A percentile compares a stretch with the other conserved stretches of the same genome.
Evolutionary conservation across 2,797 vertebrate species (phyloP).

Genomic region (Vultur gryphus): DNA sequence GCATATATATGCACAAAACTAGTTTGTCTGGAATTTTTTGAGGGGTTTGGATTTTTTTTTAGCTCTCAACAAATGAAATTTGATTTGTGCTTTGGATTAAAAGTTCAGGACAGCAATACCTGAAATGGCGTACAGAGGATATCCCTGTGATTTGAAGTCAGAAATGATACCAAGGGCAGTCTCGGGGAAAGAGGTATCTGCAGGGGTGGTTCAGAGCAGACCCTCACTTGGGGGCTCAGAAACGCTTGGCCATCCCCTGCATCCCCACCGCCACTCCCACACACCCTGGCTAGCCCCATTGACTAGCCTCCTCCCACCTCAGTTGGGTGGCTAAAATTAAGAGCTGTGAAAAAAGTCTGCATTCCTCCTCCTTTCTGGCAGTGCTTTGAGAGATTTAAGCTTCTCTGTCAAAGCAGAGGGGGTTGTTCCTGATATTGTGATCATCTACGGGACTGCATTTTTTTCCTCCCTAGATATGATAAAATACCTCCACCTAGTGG

Average conservation of each 20-base stretch:
- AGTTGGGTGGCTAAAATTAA: neutral
- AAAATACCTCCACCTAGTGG: constrained; percentile 79
- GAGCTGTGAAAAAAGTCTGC: neutral
- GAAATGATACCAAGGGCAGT: neutral
- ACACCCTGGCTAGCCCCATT: neutral
- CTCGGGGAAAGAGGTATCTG: neutral
- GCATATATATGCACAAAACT: neutral
- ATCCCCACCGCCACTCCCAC: fast-evolving
- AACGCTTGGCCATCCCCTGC: neutral
- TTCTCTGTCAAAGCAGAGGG: neutral
- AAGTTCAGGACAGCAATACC: neutral
- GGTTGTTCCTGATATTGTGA: neutral
- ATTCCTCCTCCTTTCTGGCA: neutral
- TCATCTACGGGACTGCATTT: neutral
- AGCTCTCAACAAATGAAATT: neutral
- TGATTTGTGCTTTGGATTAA: neutral
- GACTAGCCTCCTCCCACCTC: neutral
- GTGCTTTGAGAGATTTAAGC: neutral
- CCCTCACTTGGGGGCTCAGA: neutral
- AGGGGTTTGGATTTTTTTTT: neutral
- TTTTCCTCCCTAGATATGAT: constrained; percentile 18
- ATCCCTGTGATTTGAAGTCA: neutral
- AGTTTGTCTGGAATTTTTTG: neutral
- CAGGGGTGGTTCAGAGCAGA: neutral
- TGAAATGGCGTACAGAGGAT: neutral